phyloP scores from a whole-genome alignment of 2,888 invertebrate genomes.

The Oscheius sp. region DNA sequence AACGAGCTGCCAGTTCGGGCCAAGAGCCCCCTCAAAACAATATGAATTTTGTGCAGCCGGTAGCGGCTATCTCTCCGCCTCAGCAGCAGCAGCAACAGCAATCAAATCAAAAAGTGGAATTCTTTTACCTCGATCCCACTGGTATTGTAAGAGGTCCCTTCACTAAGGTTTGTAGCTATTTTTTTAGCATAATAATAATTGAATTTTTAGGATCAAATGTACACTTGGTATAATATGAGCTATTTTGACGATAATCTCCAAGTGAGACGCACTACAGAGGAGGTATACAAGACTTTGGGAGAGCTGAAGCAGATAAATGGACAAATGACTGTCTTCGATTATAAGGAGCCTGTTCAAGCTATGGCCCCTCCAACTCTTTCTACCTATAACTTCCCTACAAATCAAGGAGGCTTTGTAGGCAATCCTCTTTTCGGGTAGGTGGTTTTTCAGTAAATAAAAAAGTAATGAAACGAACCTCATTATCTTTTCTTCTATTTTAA shows the following conservation, averaged over 20 bases:
- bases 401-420: neutral
- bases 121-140: slow-evolving; percentile 13
- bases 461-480: too few species aligned
- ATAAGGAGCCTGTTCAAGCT: too few species aligned
- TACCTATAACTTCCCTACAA: neutral
- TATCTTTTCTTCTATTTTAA: too few species aligned
- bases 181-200: neutral
- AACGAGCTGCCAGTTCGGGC: neutral
- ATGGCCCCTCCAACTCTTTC: neutral
- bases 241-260: slow-evolving; percentile 19
- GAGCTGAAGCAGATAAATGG: slow-evolving; percentile 18
- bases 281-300: slow-evolving; percentile 4
- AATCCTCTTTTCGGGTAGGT: slow-evolving; percentile 3
- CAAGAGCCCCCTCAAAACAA: neutral
- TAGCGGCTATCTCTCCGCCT: neutral
- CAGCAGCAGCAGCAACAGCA: neutral
- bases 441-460: neutral
- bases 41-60: neutral
- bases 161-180: neutral
- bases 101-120: neutral
- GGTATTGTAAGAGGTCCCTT: slow-evolving; percentile 15
- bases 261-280: neutral
- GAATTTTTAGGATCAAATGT: slow-evolving; percentile 17
- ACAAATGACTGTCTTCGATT: slow-evolving; percentile 9
- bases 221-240: slow-evolving; percentile 2